Base-by-base conservation (phyloP, 92 coral and sea anemone species). In the Phymanthus crucifer region DNA sequence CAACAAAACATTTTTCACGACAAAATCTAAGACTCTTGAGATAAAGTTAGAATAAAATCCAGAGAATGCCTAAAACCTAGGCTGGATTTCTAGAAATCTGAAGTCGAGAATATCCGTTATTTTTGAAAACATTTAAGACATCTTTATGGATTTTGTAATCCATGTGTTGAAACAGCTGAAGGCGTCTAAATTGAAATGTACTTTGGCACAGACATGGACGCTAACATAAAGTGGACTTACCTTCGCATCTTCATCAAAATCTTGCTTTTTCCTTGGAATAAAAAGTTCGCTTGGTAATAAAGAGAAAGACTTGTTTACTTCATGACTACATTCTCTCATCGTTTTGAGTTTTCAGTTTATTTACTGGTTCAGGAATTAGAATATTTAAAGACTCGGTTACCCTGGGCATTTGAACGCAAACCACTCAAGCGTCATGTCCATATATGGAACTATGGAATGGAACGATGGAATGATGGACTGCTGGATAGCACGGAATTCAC, bases 391-490 rank as follows among this genome's bases (percentile, higher is more conserved):
- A 23, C 37, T 73, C 79, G 85, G 85, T 81, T 81, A 73, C 85
- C 85, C 78, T 54, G 37, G 85, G 85, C 85, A 71, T 81, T 73
- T 64, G 71, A 81, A 81, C 75, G 75, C 76, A 45, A 69, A 68
- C 84, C 76, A 26, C 77, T 58, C 78, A 21, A 50, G 78, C 79
- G 85, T 81, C 85, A 73, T 61, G 24, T 35, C 85, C 79, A 81
- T 4, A 81, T 81, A 71, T 81, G 85, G 85, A 81, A 2, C 38
- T 17, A 67, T 54, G 12, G 33, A 56, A 72, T 9, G 71, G 70
- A 46, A 58, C 9, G 29, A 33, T 17, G 71, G 82, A 56, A 71
- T 64, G 17, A 33, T 6, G 80, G 82, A 78, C 81, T 64, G 29
- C 38, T 27, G 76, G 46, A 32, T 36, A 31, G 31, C 3, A 14